These are phyloP conservation scores for Schizotus pectinicornis DNA, from an alignment of 2,888 invertebrate genomes.

Conservation along the genomic window DNA sequence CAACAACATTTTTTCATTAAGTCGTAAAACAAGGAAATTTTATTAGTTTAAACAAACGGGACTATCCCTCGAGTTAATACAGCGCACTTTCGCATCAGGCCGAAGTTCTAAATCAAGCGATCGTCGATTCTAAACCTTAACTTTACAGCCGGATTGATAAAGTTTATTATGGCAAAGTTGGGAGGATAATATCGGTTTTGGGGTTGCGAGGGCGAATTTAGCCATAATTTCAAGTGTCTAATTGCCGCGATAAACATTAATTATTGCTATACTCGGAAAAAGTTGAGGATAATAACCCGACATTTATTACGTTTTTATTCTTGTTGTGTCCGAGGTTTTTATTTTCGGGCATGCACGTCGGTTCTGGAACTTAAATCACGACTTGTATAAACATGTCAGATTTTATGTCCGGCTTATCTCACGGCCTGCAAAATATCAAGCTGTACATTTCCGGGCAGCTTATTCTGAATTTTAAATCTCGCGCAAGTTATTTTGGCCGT, in stretches of 20 bases:
- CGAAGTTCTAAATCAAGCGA: no score
- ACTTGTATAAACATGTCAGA: constrained; percentile 26
- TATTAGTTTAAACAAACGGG: background rate
- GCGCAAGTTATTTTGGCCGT: constrained; percentile 17
- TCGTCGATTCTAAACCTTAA: no score
- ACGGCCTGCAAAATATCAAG: constrained; percentile 24
- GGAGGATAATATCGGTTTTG: no score
- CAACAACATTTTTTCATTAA: constrained; percentile 4
- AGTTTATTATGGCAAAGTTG: no score
- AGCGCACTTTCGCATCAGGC: no score
- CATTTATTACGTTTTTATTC: constrained; percentile 23
- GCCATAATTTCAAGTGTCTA: no score
- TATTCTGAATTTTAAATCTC: constrained; percentile 23
- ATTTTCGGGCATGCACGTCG: constrained; percentile 21
- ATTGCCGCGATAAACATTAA: background rate
- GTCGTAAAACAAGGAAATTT: constrained; percentile 5
- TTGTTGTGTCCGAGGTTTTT: constrained; percentile 18
- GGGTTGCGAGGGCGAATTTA: no score
- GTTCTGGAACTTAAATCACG: constrained; percentile 25
- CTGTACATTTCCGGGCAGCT: constrained; percentile 13
- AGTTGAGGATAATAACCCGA: constrained; percentile 8
- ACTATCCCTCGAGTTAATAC: background rate
- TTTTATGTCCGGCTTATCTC: constrained; percentile 24
- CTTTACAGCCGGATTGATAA: no score
- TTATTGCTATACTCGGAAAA: constrained; percentile 1